Evolutionary conservation across 2,888 invertebrate genomes (phyloP).

Genomic region (Spilosoma lubricipeda): DNA sequence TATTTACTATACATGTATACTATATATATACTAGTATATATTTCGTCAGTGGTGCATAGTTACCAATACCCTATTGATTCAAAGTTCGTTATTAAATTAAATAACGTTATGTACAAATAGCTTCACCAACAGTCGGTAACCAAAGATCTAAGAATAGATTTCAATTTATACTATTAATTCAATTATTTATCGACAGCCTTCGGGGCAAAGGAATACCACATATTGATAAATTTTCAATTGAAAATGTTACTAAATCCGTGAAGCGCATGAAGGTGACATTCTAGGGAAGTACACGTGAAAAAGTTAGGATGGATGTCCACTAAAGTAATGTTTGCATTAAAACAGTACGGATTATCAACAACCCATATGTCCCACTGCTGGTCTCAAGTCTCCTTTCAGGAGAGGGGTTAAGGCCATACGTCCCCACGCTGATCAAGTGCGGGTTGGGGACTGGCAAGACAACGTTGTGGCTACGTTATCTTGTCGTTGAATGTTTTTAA

Average conservation of each 20-base stretch:
- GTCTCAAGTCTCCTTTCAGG: too few species aligned
- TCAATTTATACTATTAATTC: constrained; percentile 2
- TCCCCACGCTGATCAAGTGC: too few species aligned
- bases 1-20: too few species aligned
- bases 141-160: neutral
- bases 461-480: too few species aligned
- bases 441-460: too few species aligned
- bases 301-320: constrained; percentile 1
- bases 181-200: neutral
- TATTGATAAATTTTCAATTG: constrained; percentile 1
- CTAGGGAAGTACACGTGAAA: neutral
- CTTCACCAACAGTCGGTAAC: neutral
- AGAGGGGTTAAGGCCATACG: too few species aligned
- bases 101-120: neutral
- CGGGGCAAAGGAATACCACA: constrained; percentile 12
- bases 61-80: neutral
- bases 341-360: too few species aligned
- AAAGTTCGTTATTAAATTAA: neutral
- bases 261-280: constrained; percentile 15
- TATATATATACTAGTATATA: too few species aligned
- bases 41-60: too few species aligned
- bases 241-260: neutral
- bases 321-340: neutral
- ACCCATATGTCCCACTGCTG: too few species aligned
- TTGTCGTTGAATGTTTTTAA: too few species aligned